Evolutionary conservation across 2,888 invertebrate species (phyloP).

Genomic region (Dione juno): DNA sequence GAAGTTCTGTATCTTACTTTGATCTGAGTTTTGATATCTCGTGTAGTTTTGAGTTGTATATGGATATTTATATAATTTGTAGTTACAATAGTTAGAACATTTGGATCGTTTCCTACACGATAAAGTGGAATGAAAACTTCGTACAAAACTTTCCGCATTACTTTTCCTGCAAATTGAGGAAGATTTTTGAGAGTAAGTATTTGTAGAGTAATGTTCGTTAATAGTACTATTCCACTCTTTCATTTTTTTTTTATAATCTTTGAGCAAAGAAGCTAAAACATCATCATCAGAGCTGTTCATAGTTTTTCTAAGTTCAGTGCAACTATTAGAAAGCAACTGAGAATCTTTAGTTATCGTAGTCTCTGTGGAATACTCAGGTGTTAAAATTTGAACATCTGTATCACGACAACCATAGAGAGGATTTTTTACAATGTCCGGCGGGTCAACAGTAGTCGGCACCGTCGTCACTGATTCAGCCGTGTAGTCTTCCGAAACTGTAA

Average conservation of each 20-base stretch:
- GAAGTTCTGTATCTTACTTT: constrained; percentile 64
- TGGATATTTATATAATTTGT: constrained; percentile 62
- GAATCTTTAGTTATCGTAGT: constrained; percentile 68
- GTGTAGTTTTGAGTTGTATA: constrained; percentile 57
- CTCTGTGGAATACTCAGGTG: constrained; percentile 63
- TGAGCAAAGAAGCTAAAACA: constrained; percentile 64
- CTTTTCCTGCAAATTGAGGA: constrained; percentile 60
- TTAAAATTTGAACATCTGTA: constrained; percentile 60
- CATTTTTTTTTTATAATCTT: constrained; percentile 79
- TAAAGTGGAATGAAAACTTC: constrained; percentile 70
- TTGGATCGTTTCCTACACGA: constrained; percentile 65
- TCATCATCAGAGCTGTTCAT: constrained; percentile 63
- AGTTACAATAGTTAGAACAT: constrained; percentile 58
- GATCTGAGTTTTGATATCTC: constrained; percentile 52
- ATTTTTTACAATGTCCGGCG: constrained; percentile 72
- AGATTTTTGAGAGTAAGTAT: constrained; percentile 60
- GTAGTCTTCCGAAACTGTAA: constrained; percentile 72
- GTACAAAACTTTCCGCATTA: constrained; percentile 66
- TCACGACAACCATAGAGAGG: constrained; percentile 73
- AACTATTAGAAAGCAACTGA: constrained; percentile 72
- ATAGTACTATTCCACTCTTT: constrained; percentile 78
- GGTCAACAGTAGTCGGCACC: constrained; percentile 68
- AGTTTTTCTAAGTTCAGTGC: constrained; percentile 71
- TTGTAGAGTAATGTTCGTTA: constrained; percentile 68
- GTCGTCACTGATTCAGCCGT: constrained; percentile 68